Conservation (phyloP, 2,797 vertebrate species). For the Coendou prehensilis region DNA sequence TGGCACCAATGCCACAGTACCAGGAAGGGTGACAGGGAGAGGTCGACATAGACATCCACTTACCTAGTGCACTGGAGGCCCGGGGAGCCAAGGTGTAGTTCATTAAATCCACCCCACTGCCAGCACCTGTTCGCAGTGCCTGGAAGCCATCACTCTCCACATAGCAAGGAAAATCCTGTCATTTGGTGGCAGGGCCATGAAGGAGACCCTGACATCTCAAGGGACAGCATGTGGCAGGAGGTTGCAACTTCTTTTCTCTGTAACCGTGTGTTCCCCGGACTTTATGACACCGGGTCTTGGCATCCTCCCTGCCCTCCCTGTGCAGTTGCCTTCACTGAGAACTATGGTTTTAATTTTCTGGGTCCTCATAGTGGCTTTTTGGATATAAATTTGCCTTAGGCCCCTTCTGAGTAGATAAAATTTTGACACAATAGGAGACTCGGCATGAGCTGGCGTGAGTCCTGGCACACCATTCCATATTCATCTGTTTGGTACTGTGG, state of each 20-base stretch:
- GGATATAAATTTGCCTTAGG: conserved; percentile 82
- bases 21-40: not conserved
- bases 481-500: conserved; percentile 75
- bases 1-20: rapidly evolving
- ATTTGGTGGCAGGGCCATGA: not conserved
- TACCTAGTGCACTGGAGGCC: rapidly evolving
- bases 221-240: not conserved
- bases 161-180: conserved; percentile 11
- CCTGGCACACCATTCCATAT: conserved; percentile 74
- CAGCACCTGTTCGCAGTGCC: conserved; percentile 15
- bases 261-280: not conserved
- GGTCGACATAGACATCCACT: rapidly evolving
- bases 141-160: conserved; percentile 33
- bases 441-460: conserved; percentile 68
- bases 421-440: conserved; percentile 83
- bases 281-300: not conserved
- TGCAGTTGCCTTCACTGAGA: conserved; percentile 69
- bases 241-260: not conserved
- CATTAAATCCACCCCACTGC: not conserved
- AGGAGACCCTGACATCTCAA: not conserved
- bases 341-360: conserved; percentile 81
- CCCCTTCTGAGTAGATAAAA: conserved; percentile 79
- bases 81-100: not conserved
- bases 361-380: conserved; percentile 77
- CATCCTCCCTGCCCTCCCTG: not conserved